A percentile compares a stretch with the other conserved stretches of the same genome.
Conservation (phyloP, 2,797 vertebrate species). For the Falco peregrinus region DNA sequence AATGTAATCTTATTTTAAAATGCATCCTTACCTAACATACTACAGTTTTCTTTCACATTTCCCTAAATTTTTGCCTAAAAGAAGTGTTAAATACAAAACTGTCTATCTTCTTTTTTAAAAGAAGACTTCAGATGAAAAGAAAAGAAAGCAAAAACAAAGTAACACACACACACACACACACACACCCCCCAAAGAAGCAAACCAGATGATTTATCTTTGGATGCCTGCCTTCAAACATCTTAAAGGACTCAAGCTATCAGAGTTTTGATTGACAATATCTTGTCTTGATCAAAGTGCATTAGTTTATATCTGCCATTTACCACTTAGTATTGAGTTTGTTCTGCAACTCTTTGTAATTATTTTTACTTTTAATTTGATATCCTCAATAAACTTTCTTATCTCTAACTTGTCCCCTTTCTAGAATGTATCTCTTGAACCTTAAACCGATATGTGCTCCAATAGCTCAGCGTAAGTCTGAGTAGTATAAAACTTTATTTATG, state of each 20-base stretch:
- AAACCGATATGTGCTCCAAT: background rate
- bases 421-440: background rate
- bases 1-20: background rate
- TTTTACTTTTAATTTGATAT: background rate
- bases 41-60: background rate
- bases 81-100: background rate
- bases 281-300: background rate
- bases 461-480: background rate
- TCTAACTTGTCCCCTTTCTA: background rate
- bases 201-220: background rate
- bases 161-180: too few relatives aligned
- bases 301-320: background rate
- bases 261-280: background rate
- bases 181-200: background rate
- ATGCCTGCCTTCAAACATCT: background rate
- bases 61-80: background rate
- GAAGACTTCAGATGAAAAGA: background rate
- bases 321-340: background rate
- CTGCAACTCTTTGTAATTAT: background rate
- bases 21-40: background rate
- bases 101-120: background rate
- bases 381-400: background rate
- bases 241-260: background rate
- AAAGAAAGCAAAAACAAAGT: background rate
- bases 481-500: background rate